Evolutionary conservation across 2,797 vertebrate species (phyloP), one percentile per base, ranked within the genome.

Genomic region (Craterocephalus amniculus): DNA sequence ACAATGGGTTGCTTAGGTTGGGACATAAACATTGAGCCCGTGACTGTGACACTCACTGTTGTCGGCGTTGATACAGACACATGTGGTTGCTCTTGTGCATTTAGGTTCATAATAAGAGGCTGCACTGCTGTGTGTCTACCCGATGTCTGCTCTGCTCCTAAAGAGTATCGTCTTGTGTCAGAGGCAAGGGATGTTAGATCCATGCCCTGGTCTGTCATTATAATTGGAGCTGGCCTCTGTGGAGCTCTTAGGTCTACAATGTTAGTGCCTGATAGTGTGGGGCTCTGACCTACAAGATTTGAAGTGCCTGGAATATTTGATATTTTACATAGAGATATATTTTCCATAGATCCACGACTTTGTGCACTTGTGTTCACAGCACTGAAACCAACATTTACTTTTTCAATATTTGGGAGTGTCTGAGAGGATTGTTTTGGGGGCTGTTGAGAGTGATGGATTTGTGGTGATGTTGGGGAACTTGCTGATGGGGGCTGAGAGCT

Each of bases 151-250:
- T 99, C 98, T 84, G 95, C 64, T 64, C 96, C 95, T 70, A 97
- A 83, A 74, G 96, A 97, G 40, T 98, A 99, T 86, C 97, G 95
- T 79, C 98, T 95, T 4, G 95, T 94, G 81, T 99, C 98, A 0
- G 96, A 90, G 6, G 97, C 96, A 78, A 99, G 89, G 29, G 98
- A 99, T 27, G 98, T 99, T 70, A 99, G 93, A 87, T 99, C 98
- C 98, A 99, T 98, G 45, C 98, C 98, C 74, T 99, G 96, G 79
- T 99, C 98, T 13, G 98, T 99, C 91, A 99, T 98, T 81, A 99
- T 99, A 85, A 99, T 95, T 74, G 98, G 98, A 1, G 96, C 92
- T 27, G 97, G 88, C 63, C 96, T 97, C 73, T 96, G 61, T 1
- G 96, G 96, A 0, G 97, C 95, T 80, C 98, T 94, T 43, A 99